These are phyloP conservation scores for Lycophotia porphyrea DNA, from an alignment of 2,888 invertebrate species.

Conservation along the genomic window DNA sequence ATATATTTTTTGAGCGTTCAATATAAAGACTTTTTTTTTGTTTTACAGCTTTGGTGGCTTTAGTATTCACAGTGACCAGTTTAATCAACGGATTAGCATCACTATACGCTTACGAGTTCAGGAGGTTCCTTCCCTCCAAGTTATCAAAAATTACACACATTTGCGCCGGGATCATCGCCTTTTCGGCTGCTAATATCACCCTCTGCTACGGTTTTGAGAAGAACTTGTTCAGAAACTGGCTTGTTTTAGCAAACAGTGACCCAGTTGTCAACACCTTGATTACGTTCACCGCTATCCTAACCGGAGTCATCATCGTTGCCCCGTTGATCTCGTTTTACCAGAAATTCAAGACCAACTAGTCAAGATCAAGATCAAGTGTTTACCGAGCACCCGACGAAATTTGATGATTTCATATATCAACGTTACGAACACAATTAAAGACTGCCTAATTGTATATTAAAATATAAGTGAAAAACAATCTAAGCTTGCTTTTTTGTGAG, in stretches of 20 bases:
- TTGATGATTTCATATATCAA: background rate
- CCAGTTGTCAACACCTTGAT: constrained; percentile 71
- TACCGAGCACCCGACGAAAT: background rate
- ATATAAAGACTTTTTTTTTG: background rate
- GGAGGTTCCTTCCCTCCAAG: constrained; percentile 72
- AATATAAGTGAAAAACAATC: background rate
- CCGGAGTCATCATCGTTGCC: constrained; percentile 73
- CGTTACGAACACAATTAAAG: constrained; percentile 2
- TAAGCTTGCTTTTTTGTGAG: background rate
- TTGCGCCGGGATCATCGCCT: constrained; percentile 77
- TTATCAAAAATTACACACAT: constrained; percentile 79
- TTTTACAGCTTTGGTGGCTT: constrained; percentile 77
- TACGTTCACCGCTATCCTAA: constrained; percentile 68
- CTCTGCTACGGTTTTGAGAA: constrained; percentile 81
- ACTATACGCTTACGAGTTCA: constrained; percentile 76
- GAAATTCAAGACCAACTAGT: constrained; percentile 60
- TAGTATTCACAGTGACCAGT: constrained; percentile 78
- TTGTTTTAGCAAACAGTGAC: constrained; percentile 46
- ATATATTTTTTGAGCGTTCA: background rate
- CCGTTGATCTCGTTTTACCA: constrained; percentile 73
- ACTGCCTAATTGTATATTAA: constrained; percentile 14
- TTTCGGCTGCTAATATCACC: constrained; percentile 67
- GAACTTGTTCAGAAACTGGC: constrained; percentile 69
- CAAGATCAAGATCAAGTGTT: background rate
- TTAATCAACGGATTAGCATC: constrained; percentile 79